Evolutionary conservation across 2,888 invertebrate genomes (phyloP).

Genomic region (Cheilosia vulpina): DNA sequence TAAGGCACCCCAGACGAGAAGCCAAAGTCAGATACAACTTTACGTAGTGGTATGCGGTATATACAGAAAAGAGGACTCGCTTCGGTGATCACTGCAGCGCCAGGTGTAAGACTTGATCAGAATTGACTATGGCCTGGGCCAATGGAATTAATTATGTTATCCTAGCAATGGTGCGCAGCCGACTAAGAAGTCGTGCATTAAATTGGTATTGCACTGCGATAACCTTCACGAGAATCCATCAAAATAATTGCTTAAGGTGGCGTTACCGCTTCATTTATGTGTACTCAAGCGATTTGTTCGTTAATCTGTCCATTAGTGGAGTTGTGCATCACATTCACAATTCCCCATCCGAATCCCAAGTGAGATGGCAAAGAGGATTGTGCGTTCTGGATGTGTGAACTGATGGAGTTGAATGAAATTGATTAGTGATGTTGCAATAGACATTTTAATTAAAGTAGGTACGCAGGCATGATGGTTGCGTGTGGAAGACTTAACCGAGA

Average conservation of each 20-base stretch:
- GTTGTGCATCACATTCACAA: conserved; percentile 5
- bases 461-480: not conserved
- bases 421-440: conserved; percentile 16
- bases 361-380: not conserved
- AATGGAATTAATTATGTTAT: conserved; percentile 53
- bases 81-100: conserved; percentile 30
- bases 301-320: conserved; percentile 62
- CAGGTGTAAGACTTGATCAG: conserved; percentile 37
- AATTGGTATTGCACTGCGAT: conserved; percentile 65
- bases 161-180: conserved; percentile 14
- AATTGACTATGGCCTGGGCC: not conserved
- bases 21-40: conserved; percentile 1
- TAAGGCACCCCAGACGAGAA: conserved; percentile 35
- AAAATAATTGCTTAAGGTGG: conserved; percentile 64
- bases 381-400: not conserved
- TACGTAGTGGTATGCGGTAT: conserved; percentile 15
- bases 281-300: conserved; percentile 47
- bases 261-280: conserved; percentile 64
- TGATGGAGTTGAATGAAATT: conserved; percentile 22
- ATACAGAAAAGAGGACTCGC: conserved; percentile 33
- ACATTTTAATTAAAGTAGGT: conserved; percentile 47
- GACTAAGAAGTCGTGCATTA: conserved; percentile 54
- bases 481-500: conserved; percentile 16
- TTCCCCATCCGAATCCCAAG: conserved; percentile 2
- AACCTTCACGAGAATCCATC: conserved; percentile 57